Base-by-base conservation (phyloP, 2,888 invertebrate species). In the Blera fallax region DNA sequence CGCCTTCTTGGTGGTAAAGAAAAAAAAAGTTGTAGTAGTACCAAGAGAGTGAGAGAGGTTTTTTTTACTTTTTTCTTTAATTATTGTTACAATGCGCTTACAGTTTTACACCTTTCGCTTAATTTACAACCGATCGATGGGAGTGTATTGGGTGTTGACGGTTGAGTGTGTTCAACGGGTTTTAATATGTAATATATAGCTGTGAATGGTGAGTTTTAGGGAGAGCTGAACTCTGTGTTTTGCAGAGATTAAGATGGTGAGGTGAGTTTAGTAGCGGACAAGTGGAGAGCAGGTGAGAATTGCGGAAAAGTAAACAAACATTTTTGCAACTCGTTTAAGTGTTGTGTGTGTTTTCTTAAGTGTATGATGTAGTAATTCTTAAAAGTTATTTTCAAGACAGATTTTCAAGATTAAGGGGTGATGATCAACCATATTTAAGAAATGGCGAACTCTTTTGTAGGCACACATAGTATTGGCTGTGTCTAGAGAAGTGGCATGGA, bases 301-400 rank as follows among this genome's bases (percentile, higher is more conserved):
- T 73, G 50, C 69, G 83, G 74, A 80, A 78, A 79, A 80, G 72
- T 84, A 84, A 84, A 80, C 84, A 84, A 80, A 84, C 69, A 70
- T 74, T 10, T 74, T 72, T 64, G 48, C 74, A 84, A 84, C 74
- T 80, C 52, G 69, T 70, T 79, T 69, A 40, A 78, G 62, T 64
- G 60, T 73, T 45, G 21, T 56, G 64, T 78, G 45, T 72, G 52
- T 74, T 45, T 43, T 76, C 40, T 50, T 40, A 62, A 62, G 50
- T 65, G 37, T 74, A 43, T 62, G 6, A 34, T 54, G 34, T 32
- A 34, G 73, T 40, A 16, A 52, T 54, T 73, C 73, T 52, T 18
- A 50, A 52, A 62, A 45, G 14, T 3, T 62, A 29, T 29, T 73
- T 56, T 37, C n/a, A 0, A 14, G 45, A 27, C 7, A 34, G 18